phyloP scores from a whole-genome alignment of 2,888 invertebrate species.

The Polyommatus iphigenia region DNA sequence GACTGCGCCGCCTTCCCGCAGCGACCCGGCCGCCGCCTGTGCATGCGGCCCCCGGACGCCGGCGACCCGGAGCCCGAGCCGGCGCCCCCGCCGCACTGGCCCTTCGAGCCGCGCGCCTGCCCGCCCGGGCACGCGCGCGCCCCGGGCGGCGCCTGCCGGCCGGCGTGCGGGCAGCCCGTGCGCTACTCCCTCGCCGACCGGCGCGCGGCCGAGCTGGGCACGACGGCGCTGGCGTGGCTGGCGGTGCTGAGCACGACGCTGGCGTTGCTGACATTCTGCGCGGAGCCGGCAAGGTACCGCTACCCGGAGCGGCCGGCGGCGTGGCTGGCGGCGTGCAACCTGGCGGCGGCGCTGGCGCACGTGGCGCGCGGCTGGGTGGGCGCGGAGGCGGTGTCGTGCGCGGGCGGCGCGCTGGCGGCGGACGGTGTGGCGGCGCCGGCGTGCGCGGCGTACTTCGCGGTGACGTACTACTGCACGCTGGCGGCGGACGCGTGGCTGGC shows the following conservation, averaged over 20 bases:
- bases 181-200: conserved; percentile 85
- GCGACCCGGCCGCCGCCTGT: conserved; percentile 84
- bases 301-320: conserved; percentile 96
- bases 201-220: conserved; percentile 85
- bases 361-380: conserved; percentile 84
- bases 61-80: conserved; percentile 70
- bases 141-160: conserved; percentile 81
- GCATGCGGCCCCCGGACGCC: conserved; percentile 85
- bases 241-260: conserved; percentile 91
- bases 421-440: conserved; percentile 77
- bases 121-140: conserved; percentile 82
- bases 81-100: conserved; percentile 67
- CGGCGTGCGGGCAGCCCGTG: conserved; percentile 85
- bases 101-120: conserved; percentile 72
- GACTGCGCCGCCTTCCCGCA: conserved; percentile 91
- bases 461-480: conserved; percentile 88
- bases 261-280: conserved; percentile 91
- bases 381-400: conserved; percentile 58
- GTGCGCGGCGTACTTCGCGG: conserved; percentile 87
- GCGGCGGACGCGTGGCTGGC: conserved; percentile 94
- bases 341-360: conserved; percentile 88
- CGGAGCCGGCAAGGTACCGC: conserved; percentile 92
- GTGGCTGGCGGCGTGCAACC: conserved; percentile 93
- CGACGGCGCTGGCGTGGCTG: conserved; percentile 87
- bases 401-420: conserved; percentile 65